Percentiles rank a stretch among this genome's conserved stretches.
Conservation (phyloP, 2,888 invertebrate genomes). For the Sylvicola cinctus region DNA sequence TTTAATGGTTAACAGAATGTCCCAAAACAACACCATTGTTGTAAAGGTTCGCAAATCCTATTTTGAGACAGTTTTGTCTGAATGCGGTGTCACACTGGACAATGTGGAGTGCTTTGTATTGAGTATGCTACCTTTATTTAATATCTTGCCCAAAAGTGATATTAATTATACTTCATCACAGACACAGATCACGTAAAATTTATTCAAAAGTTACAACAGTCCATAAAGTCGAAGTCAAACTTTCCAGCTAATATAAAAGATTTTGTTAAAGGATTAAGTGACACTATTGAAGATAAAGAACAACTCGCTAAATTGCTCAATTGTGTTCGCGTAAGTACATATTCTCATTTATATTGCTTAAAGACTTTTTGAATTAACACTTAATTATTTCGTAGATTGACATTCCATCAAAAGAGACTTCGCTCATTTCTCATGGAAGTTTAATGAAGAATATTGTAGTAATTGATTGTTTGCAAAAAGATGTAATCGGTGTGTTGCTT, state of each 20-base stretch:
- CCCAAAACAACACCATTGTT: conserved; percentile 10
- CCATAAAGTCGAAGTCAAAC: conserved; percentile 25
- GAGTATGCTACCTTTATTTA: conserved; percentile 8
- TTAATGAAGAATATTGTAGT: conserved; percentile 40
- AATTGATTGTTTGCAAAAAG: conserved; percentile 36
- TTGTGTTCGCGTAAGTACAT: conserved; percentile 16
- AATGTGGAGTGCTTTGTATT: conserved; percentile 18
- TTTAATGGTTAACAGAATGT: conserved; percentile 17
- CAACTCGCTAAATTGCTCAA: conserved; percentile 17
- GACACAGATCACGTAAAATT: conserved; percentile 27
- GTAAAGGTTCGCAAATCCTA: conserved; percentile 17
- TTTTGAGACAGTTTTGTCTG: conserved; percentile 19
- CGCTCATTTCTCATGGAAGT: conserved; percentile 29
- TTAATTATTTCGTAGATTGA: conserved; percentile 11
- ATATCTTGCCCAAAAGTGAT: not conserved
- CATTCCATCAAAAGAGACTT: conserved; percentile 16
- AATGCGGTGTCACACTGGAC: conserved; percentile 19
- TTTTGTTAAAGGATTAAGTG: conserved; percentile 29
- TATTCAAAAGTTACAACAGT: conserved; percentile 27
- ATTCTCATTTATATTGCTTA: too few relatives aligned
- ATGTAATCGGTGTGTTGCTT: conserved; percentile 35
- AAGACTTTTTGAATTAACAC: too few relatives aligned
- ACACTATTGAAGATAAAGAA: conserved; percentile 17
- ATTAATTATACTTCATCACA: too few relatives aligned
- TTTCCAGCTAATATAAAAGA: conserved; percentile 34